A percentile compares a stretch with the other conserved stretches of the same genome.
Conservation (phyloP, 2,797 vertebrate genomes). For the Hydrocynus forskahlii region DNA sequence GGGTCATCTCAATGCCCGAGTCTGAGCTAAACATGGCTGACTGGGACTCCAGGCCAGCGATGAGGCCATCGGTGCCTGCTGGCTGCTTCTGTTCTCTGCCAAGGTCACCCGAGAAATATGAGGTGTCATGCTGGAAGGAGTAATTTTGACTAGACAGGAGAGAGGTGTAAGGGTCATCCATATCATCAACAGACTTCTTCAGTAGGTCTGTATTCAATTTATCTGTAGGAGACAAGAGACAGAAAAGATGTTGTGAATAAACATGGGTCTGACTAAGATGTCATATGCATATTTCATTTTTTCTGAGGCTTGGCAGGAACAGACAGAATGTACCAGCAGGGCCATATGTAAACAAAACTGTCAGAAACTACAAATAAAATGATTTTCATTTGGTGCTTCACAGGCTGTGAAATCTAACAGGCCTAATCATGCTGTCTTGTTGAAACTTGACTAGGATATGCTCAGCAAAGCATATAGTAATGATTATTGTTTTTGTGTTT, state of each 20-base stretch:
- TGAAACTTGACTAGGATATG: too few relatives aligned
- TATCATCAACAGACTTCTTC: conserved; percentile 77
- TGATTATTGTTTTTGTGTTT: too few relatives aligned
- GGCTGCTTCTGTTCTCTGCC: conserved; percentile 29
- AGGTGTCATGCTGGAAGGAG: conserved; percentile 53
- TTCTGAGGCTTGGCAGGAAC: too few relatives aligned
- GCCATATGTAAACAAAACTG: too few relatives aligned
- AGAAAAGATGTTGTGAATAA: conserved; percentile 6
- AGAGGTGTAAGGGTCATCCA: conserved; percentile 90
- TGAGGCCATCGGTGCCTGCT: conserved; percentile 75
- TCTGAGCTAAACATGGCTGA: conserved; percentile 76
- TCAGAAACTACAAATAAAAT: too few relatives aligned
- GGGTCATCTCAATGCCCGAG: conserved; percentile 87
- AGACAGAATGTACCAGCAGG: too few relatives aligned
- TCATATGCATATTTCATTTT: too few relatives aligned
- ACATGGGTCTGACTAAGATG: background rate
- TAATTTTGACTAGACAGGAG: conserved; percentile 80
- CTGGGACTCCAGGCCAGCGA: conserved; percentile 79
- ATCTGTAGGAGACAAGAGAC: conserved; percentile 71
- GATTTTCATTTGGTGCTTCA: too few relatives aligned
- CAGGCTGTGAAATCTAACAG: too few relatives aligned
- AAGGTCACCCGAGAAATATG: conserved; percentile 56
- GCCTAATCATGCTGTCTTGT: too few relatives aligned
- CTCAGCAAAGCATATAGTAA: too few relatives aligned
- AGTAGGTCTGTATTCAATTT: conserved; percentile 72